Conservation (phyloP, 2,888 invertebrate species). For the Capitulum mitella region DNA sequence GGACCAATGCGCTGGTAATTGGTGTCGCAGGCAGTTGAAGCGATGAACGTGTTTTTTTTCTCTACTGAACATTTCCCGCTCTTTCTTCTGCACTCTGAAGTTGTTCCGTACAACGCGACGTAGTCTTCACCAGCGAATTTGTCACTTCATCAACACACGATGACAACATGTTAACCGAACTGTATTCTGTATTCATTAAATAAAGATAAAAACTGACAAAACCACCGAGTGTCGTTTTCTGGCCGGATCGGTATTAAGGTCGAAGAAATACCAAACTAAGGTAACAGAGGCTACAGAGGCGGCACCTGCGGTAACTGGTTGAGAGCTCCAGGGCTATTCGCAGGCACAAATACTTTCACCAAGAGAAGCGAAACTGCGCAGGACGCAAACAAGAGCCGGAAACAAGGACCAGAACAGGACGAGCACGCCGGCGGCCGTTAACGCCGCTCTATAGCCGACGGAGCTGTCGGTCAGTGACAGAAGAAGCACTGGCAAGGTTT, state of each 20-base stretch:
- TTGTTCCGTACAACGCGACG: too few relatives aligned
- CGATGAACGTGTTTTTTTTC: too few relatives aligned
- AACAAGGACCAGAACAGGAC: not conserved
- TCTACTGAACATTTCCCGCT: too few relatives aligned
- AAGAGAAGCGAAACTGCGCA: not conserved
- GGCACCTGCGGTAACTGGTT: not conserved
- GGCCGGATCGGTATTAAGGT: not conserved
- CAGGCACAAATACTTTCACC: not conserved
- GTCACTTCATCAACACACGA: too few relatives aligned
- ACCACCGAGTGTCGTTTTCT: not conserved
- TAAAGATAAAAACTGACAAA: not conserved
- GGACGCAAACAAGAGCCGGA: not conserved
- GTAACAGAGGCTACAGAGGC: not conserved
- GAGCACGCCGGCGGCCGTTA: not conserved
- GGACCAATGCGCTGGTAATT: too few relatives aligned
- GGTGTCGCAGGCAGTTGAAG: too few relatives aligned
- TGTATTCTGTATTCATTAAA: slow-evolving; percentile 14
- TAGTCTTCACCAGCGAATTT: too few relatives aligned
- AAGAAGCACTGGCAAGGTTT: not conserved
- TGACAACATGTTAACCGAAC: not conserved
- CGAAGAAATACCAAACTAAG: not conserved
- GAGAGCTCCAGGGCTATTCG: too few relatives aligned
- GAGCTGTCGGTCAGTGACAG: not conserved
- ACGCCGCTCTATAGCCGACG: not conserved
- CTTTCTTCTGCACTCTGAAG: too few relatives aligned